A percentile compares a stretch with the other conserved stretches of the same genome.
Conservation (phyloP, 2,797 vertebrate genomes). For the Lophotriccus pileatus region DNA sequence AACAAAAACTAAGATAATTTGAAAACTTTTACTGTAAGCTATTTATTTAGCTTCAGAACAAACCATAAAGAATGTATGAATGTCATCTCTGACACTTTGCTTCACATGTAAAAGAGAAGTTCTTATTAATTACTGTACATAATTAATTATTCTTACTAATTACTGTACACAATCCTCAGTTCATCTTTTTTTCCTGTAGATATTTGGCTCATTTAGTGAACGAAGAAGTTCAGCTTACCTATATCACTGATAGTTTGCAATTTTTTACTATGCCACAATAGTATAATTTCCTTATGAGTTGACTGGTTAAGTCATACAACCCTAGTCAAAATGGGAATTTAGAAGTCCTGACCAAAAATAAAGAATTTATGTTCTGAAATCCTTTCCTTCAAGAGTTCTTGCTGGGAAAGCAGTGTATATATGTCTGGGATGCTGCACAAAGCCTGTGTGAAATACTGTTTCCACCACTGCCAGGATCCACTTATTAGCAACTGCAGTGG, state of each 20-base stretch:
- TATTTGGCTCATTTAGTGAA: not conserved
- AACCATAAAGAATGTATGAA: not conserved
- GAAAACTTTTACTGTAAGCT: not conserved
- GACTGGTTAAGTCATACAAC: not conserved
- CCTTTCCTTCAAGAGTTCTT: not conserved
- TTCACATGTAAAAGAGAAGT: not conserved
- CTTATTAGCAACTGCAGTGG: not conserved
- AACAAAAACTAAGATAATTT: not conserved
- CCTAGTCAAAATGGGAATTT: not conserved
- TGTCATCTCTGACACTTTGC: accelerated
- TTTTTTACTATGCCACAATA: not conserved
- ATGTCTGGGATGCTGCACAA: not conserved
- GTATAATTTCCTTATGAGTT: not conserved
- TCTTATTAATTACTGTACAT: not conserved
- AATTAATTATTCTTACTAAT: not conserved
- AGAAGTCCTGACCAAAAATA: not conserved
- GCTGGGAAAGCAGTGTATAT: not conserved
- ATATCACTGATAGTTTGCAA: accelerated
- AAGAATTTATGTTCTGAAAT: not conserved
- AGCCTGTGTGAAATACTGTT: not conserved
- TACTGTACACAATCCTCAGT: not conserved
- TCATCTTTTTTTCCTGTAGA: not conserved
- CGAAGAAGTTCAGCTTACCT: not conserved
- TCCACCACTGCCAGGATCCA: not conserved
- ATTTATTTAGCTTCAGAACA: not conserved